Percentiles rank a stretch among this genome's conserved stretches.
These are phyloP conservation scores for Conchocele bisecta DNA, from an alignment of 2,888 invertebrate species.

Conservation along the genomic window DNA sequence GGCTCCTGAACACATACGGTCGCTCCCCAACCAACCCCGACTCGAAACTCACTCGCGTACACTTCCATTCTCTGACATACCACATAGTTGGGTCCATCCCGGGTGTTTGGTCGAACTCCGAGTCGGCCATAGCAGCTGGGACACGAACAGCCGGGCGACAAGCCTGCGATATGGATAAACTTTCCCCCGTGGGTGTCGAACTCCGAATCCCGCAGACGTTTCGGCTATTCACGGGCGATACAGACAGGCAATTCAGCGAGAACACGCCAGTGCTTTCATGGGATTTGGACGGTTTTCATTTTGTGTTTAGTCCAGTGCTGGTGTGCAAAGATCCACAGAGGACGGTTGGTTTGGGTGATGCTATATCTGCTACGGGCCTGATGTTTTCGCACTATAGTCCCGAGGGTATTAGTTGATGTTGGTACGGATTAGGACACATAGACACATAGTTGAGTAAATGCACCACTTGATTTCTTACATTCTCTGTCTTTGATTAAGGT, in stretches of 20 bases:
- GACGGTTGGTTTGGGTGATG: conserved; percentile 84
- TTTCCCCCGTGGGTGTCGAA: conserved; percentile 79
- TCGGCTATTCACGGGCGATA: conserved; percentile 73
- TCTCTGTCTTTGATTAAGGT: too few species aligned
- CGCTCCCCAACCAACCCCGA: conserved; percentile 75
- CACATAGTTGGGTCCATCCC: conserved; percentile 82
- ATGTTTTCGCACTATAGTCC: conserved; percentile 80
- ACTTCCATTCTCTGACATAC: conserved; percentile 84
- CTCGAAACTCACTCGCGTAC: conserved; percentile 82
- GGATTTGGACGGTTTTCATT: conserved; percentile 81
- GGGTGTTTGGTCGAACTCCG: conserved; percentile 82
- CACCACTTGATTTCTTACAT: too few species aligned
- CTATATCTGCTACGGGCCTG: conserved; percentile 83
- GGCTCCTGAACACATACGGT: conserved; percentile 83
- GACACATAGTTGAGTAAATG: too few species aligned
- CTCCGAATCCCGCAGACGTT: conserved; percentile 80
- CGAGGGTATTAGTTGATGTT: conserved; percentile 22
- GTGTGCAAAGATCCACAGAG: conserved; percentile 83
- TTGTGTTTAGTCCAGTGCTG: conserved; percentile 83
- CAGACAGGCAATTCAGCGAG: conserved; percentile 70
- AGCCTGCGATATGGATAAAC: conserved; percentile 78
- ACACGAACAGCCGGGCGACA: conserved; percentile 82
- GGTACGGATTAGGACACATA: neutral
- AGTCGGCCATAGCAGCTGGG: conserved; percentile 83
- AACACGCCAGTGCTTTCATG: conserved; percentile 81